Evolutionary conservation across 2,888 invertebrate species (phyloP), one percentile per base, ranked within the genome.

Genomic region (Sericinus montela): DNA sequence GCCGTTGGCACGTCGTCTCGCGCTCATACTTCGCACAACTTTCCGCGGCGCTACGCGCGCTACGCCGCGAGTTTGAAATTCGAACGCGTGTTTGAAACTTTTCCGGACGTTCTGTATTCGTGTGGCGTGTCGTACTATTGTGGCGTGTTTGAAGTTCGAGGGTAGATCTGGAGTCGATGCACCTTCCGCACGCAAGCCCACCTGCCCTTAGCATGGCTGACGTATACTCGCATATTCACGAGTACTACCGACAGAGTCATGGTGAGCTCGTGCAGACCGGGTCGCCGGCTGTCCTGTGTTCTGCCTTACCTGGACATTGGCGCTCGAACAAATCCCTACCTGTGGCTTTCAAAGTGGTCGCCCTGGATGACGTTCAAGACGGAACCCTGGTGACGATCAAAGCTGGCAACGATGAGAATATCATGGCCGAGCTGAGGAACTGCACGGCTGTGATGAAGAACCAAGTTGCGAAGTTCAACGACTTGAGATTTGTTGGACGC

Each of bases 401-500:
- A 54, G 99, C 98, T 48, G 99, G 99, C 30, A 99, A 99, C 81
- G 99, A 99, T 69, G 99, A 99, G 83, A 99, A 99, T 80, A 96
- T 92, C 65, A 97, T 97, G 90, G 98, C 97, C 0, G 99, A 99
- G 75, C 82, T 99, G 63, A 90, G 97, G 63, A 99, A 99, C 79
- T 94, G 94, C 69, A 95, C 96, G 4, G 97, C 99, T 0, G 93
- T 97, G 60, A 97, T 99, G 95, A 98, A 98, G 90, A 97, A 97
- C 75, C 97, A 98, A 81, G 96, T 99, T 60, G 99, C 99, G 29
- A 98, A 98, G 88, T 99, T 99, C 90, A 98, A 98, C 75, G 99
- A 99, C 90, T 91, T 99, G 45, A 91, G 99, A 69, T 99, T 99
- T 82, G 98, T 99, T 46, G 99, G 99, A 5, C 92, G 98, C 51